Base-by-base conservation (phyloP, 2,888 invertebrate species). In the Pammene aurita region DNA sequence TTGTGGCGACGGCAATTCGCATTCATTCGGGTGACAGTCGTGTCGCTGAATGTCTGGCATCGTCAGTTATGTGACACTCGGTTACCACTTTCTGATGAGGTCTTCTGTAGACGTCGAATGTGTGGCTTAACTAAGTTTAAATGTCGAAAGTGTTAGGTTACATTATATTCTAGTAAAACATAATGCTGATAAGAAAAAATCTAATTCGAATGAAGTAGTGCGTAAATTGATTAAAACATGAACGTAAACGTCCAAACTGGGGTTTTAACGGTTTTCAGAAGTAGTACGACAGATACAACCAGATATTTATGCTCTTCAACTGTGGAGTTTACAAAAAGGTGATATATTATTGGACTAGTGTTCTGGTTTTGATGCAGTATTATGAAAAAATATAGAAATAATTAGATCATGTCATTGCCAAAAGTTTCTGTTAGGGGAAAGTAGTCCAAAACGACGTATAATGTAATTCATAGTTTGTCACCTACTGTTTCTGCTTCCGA, bases 1-100 rank as follows among this genome's bases (percentile, higher is more conserved):
- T 89, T 84, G 85, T 78, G 90, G 87, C 86, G 84, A 85, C 85
- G 84, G 84, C 89, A 87, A 89, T 86, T 84, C 84, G 80, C 81
- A 86, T 87, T 87, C 87, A 90, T 87, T 88, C 86, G 54, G 48
- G 55, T 14, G 62, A 50, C 56, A 18, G 26, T 52, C 46, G 52
- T 58, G 64, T 64, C 60, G 44, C 44, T 64, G 18, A 60, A 64
- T 65, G 64, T 64, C 52, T 44, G 50, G 52, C 64, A 46, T 69
- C 64, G 48, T 55, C 69, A 50, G 58, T 54, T 54, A 52, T 35
- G 44, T 38, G 56, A 52, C 61, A 7, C 14, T 48, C 16, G 18
- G 38, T 38, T 56, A 57, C 42, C 42, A 44, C 58, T 58, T 58
- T 58, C 34, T 58, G 41, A n/a, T 16, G 14, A n/a, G 26, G 13